These are phyloP conservation scores for Yponomeuta sedellus DNA, from an alignment of 2,888 invertebrate genomes.

Conservation along the genomic window DNA sequence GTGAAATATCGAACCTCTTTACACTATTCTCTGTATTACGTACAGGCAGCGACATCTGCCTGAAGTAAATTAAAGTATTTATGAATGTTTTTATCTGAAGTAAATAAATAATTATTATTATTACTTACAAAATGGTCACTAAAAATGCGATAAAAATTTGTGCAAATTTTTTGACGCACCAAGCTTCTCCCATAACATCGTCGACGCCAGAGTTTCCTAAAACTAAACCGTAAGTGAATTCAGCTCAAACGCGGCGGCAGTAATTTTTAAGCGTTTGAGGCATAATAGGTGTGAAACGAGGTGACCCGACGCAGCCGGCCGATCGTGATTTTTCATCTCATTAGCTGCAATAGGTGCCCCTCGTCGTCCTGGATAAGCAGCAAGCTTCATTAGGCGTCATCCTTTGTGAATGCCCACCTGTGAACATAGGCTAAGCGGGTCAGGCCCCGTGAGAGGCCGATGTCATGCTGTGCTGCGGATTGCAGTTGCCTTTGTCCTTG, in stretches of 20 bases:
- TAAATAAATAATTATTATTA: no score
- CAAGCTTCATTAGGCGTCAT: constrained; percentile 45
- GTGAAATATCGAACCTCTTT: no score
- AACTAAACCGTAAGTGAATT: not conserved
- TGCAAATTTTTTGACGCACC: not conserved
- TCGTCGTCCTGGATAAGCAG: constrained; percentile 54
- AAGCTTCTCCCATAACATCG: not conserved
- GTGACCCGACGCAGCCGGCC: constrained; percentile 29
- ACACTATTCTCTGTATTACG: no score
- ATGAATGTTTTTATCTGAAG: no score
- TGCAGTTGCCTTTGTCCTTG: not conserved
- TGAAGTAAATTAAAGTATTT: no score
- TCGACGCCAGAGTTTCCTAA: not conserved
- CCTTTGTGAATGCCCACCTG: constrained; percentile 33
- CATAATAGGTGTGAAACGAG: constrained; percentile 4
- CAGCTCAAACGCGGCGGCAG: not conserved
- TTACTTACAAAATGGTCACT: no score
- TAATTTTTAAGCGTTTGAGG: constrained; percentile 7
- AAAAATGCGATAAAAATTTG: not conserved
- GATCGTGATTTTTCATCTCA: constrained; percentile 69
- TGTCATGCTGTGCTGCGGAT: not conserved
- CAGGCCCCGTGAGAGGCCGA: not conserved
- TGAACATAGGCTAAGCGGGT: constrained; percentile 5
- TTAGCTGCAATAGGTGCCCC: constrained; percentile 44
- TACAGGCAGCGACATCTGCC: no score